Evolutionary conservation across 2,888 invertebrate genomes (phyloP), one percentile per base, ranked within the genome.

Genomic region (Eugnorisma glareosa): DNA sequence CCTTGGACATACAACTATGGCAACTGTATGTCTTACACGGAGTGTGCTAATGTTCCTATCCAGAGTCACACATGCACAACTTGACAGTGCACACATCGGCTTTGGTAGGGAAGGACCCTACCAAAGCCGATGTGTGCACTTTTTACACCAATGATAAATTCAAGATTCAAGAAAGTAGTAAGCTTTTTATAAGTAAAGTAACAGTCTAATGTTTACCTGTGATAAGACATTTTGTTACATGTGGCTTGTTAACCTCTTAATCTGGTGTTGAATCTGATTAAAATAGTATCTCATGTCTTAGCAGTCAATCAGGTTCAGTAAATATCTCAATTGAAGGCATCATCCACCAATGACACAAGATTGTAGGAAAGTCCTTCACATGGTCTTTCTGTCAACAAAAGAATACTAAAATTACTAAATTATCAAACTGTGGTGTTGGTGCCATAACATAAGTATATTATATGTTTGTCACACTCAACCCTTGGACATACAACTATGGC

Each of bases 1-100:
- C 75, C 73, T 73, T 73, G 73, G 94, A 95, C 90, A 89, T 92
- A 84, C 85, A 88, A 90, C 89, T 90, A 96, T 90, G 37, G 18
- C 2, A 94, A 90, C 88, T 83, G 88, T 78, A 93, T 83, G 92
- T 95, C 95, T 94, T 96, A 96, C 96, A 96, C 96, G 84, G 95
- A 95, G 93, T 94, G 95, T 94, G 90, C 69, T 94, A 91, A 93
- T 96, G 95, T 96, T 95, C 96, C 96, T 96, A 95, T 82, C 95
- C 96, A 96, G 94, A 96, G 96, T 96, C 96, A 95, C 88, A 90
- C 89, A 92, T 93, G 94, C 89, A 92, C 93, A 87, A 86, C 88
- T 82, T 84, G 70, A 85, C 91, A 89, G 90, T 90, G 84, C 95
- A 95, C 90, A 92, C 94, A 96, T 94, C 95, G 95, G 95, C 96